phyloP scores from a whole-genome alignment of 2,797 vertebrate species.

The Triplophysa bombifrons region DNA sequence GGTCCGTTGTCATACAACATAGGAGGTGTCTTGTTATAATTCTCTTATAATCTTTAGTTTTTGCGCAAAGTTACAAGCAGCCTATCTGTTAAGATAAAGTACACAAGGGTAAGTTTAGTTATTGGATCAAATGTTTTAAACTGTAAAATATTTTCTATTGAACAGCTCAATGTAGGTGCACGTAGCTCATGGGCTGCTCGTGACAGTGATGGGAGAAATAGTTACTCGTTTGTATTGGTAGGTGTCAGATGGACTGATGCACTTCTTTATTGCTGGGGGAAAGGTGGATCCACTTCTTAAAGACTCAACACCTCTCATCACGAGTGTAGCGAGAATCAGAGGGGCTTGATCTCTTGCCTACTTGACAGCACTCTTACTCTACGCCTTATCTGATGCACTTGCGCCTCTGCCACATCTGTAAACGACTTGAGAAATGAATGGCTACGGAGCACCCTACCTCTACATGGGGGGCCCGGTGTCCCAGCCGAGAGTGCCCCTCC shows the following conservation, averaged over 20 bases:
- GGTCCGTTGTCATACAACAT: constrained; percentile 13
- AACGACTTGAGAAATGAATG: constrained; percentile 82
- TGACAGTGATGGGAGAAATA: constrained; percentile 61
- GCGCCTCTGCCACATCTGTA: constrained; percentile 45
- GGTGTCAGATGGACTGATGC: constrained; percentile 69
- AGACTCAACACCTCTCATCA: constrained; percentile 67
- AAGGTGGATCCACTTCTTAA: constrained; percentile 69
- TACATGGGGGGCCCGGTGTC: constrained; percentile 95
- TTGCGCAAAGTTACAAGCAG: neutral
- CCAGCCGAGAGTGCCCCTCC: constrained; percentile 89
- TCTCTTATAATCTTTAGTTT: neutral
- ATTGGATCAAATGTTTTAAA: neutral
- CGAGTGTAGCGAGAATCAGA: constrained; percentile 64
- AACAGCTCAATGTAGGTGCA: neutral
- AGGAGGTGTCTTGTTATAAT: neutral
- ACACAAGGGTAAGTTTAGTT: neutral
- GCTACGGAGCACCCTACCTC: constrained; percentile 94
- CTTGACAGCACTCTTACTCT: constrained; percentile 54
- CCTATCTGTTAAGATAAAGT: no score
- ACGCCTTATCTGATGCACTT: constrained; percentile 59
- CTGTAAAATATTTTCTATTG: neutral
- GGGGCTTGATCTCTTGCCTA: constrained; percentile 61
- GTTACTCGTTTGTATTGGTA: constrained; percentile 68
- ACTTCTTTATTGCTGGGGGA: constrained; percentile 66
- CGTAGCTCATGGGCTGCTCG: constrained; percentile 27